Percentiles rank a stretch among this genome's conserved stretches.
Evolutionary conservation across 2,888 invertebrate species (phyloP).

Genomic region (Amiota minor): DNA sequence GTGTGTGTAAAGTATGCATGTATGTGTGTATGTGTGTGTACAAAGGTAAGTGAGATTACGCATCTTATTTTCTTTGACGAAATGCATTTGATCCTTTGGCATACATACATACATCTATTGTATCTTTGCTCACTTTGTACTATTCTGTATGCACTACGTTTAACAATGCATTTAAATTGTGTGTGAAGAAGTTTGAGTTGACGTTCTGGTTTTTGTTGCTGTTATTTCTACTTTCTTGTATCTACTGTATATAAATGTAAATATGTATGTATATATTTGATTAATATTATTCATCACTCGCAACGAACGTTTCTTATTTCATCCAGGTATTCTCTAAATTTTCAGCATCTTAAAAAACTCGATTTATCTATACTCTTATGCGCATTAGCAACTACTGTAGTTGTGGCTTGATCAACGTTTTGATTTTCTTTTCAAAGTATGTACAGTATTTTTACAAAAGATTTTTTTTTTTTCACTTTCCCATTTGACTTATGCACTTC

Average conservation of each 20-base stretch:
- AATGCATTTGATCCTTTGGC: conserved; percentile 54
- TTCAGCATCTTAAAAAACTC: too few species aligned
- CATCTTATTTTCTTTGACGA: conserved; percentile 28
- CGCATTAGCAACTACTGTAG: too few species aligned
- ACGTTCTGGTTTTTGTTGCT: conserved; percentile 5
- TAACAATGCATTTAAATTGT: conserved; percentile 60
- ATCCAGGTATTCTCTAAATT: too few species aligned
- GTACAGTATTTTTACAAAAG: too few species aligned
- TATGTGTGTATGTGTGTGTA: conserved; percentile 37
- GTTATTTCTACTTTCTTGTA: not conserved
- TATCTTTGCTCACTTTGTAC: conserved; percentile 34
- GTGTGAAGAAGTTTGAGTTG: conserved; percentile 3
- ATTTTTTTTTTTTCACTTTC: too few species aligned
- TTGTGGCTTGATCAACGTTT: too few species aligned
- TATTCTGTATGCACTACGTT: conserved; percentile 51
- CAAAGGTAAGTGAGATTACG: conserved; percentile 24
- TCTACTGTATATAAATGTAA: not conserved
- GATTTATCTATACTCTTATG: too few species aligned
- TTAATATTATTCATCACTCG: conserved; percentile 68
- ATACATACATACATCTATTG: conserved; percentile 29
- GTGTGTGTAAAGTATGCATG: conserved; percentile 36
- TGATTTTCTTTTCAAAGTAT: too few species aligned
- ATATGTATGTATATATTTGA: conserved; percentile 38
- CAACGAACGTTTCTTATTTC: not conserved
- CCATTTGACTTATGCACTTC: too few species aligned